Conservation (phyloP, 2,888 invertebrate species). For the Lydus trimaculatus region DNA sequence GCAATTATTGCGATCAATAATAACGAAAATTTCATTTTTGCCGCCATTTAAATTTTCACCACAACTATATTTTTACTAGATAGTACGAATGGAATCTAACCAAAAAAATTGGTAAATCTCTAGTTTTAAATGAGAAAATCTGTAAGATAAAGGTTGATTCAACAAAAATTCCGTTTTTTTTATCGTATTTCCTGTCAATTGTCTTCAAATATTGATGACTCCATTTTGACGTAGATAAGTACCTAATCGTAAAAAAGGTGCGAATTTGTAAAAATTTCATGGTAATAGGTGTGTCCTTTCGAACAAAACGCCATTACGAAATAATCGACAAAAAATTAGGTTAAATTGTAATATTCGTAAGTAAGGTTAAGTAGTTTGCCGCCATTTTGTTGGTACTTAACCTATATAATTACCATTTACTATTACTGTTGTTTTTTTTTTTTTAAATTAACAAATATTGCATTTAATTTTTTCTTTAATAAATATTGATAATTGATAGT, state of each 20-base stretch:
- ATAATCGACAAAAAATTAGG: background rate
- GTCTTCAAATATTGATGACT: background rate
- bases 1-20: background rate
- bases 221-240: background rate
- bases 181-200: background rate
- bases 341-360: too few species aligned
- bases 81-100: background rate
- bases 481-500: too few species aligned
- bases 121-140: background rate
- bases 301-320: background rate
- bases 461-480: too few species aligned
- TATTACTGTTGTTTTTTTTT: too few species aligned
- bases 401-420: too few species aligned
- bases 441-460: too few species aligned
- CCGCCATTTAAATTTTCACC: background rate
- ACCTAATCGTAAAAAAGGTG: background rate
- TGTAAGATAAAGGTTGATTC: background rate
- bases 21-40: background rate
- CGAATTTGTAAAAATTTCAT: background rate
- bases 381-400: too few species aligned
- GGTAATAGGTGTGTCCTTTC: background rate
- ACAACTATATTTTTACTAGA: background rate
- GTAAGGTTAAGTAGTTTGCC: too few species aligned
- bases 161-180: background rate
- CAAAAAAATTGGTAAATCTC: background rate